phyloP scores from a whole-genome alignment of 2,113 vertebrate genomes.

The Lycaon pictus region DNA sequence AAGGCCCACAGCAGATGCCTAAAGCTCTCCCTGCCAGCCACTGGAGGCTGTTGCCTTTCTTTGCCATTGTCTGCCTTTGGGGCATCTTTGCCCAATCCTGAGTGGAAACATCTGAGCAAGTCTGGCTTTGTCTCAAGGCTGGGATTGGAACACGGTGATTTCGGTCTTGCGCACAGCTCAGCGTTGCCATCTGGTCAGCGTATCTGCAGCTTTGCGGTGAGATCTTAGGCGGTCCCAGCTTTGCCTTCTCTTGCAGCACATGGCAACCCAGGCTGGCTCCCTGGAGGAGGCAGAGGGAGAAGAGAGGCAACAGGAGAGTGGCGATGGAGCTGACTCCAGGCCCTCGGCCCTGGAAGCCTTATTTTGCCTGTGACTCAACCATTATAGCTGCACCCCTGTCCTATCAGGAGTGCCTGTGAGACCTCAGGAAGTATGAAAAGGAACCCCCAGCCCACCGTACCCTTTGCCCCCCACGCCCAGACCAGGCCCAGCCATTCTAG shows the following conservation, averaged over 20 bases:
- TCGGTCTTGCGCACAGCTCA: conserved; percentile 57
- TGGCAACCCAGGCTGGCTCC: not conserved
- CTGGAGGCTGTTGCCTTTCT: not conserved
- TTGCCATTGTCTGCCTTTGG: accelerated
- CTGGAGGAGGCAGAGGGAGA: not conserved
- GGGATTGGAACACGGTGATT: conserved; percentile 56
- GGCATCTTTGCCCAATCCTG: conserved; percentile 68
- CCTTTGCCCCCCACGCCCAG: accelerated
- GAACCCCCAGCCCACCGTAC: accelerated
- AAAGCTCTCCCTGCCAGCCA: not conserved
- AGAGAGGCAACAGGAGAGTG: accelerated
- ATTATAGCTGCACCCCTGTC: accelerated
- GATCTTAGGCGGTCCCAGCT: not conserved
- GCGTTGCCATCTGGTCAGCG: conserved; percentile 63
- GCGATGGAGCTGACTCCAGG: accelerated
- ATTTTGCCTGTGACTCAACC: no score
- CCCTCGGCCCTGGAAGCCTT: not conserved
- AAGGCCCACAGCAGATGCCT: accelerated
- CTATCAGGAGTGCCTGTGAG: accelerated
- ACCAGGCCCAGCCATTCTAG: not conserved
- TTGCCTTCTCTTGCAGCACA: accelerated
- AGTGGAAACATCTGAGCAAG: conserved; percentile 83
- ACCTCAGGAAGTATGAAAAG: accelerated
- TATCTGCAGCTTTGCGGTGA: accelerated
- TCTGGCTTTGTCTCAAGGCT: conserved; percentile 76